Percentiles rank a stretch among this genome's conserved stretches.
These are phyloP conservation scores for Acipenser oxyrinchus DNA, from an alignment of 2,797 vertebrate species.

Conservation along the genomic window DNA sequence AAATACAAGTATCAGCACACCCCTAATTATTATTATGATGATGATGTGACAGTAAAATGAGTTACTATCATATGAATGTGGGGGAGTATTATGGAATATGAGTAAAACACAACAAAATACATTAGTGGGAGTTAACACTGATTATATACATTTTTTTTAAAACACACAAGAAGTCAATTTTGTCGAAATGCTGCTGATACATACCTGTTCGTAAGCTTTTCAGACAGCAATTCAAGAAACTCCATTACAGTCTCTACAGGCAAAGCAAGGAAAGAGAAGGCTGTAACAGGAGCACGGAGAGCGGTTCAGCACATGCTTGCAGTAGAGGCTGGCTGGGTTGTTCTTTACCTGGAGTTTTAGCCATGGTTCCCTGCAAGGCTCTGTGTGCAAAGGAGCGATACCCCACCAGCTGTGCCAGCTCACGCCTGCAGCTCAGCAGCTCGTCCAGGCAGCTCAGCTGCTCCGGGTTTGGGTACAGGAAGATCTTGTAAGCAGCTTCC, in stretches of 20 bases:
- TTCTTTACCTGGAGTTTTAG: constrained; percentile 77
- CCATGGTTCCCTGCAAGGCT: constrained; percentile 90
- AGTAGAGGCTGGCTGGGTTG: no score
- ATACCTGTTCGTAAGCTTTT: constrained; percentile 80
- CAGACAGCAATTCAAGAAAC: constrained; percentile 84
- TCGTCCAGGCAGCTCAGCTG: constrained; percentile 76
- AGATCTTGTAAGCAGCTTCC: constrained; percentile 91
- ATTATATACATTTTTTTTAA: no score
- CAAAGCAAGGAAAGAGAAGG: constrained; percentile 13
- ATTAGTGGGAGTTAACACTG: no score
- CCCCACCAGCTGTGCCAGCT: constrained; percentile 81
- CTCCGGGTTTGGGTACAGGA: constrained; percentile 75
- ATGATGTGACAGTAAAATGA: no score
- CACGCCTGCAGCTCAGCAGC: constrained; percentile 71
- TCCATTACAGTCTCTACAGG: constrained; percentile 80
- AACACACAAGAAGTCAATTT: no score
- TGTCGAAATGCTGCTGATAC: neutral
- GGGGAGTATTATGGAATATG: no score
- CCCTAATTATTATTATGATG: no score
- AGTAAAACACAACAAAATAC: no score
- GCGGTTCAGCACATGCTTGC: neutral
- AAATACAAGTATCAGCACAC: no score
- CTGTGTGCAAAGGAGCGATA: constrained; percentile 83
- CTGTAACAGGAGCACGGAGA: constrained; percentile 6
- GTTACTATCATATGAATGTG: no score